Base-by-base conservation (phyloP, 2,888 invertebrate species). In the Keiferia lycopersicella region DNA sequence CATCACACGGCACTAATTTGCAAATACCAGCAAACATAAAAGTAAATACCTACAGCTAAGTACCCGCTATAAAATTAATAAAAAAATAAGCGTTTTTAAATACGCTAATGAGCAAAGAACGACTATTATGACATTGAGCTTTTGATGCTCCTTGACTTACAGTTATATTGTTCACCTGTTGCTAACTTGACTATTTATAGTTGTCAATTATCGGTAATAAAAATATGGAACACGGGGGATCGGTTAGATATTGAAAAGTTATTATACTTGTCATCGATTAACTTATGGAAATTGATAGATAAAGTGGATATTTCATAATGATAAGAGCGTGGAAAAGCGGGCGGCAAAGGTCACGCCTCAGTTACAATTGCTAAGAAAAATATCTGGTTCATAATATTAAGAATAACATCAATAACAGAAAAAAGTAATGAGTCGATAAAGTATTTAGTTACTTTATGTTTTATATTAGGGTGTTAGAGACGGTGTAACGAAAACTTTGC, bases 201-300 rank as follows among this genome's bases (percentile, higher is more conserved):
- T 45, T 45, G 45, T 39, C 60, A 60, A 60, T 45, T 60, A 60
- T 45, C 26, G 45, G 14, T 26, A n/a, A 60, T 60, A 60, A 60
- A 34, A 60, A 45, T 45, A 60, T n/a, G 41, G 41, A 22, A 6
- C 34, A 26, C 26, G 30, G 11, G 18, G 26, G 26, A 8, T 56
- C 16, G 18, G 56, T 16, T 56, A 56, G 56, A 34, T 34, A 56
- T 56, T 56, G 56, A 56, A 56, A 56, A 56, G 56, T 34, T 34
- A 56, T 56, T 56, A 56, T 56, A 16, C 34, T 56, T 56, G 56
- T 56, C 56, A 34, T 56, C 56, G 11, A 26, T 34, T 56, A 6
- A 34, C 14, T 34, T 56, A n/a, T 2, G 34, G 30, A 34, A 56
- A 56, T 53, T 53, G 53, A 56, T 56, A 56, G 56, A 56, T 16